Evolutionary conservation across 2,113 vertebrate genomes (phyloP).

Genomic region (Centropus unirufus): DNA sequence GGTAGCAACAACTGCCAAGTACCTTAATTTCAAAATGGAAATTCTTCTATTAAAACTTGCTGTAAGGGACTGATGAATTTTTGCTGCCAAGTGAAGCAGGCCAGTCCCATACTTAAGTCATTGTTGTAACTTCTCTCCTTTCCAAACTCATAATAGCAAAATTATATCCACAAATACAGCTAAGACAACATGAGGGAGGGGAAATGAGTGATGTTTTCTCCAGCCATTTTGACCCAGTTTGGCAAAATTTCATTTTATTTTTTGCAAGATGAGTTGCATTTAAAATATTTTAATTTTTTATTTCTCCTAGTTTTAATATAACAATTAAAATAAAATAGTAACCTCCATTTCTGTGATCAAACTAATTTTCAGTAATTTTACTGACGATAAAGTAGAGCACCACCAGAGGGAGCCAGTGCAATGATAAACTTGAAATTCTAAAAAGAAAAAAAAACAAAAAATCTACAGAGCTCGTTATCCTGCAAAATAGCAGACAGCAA

Average conservation of each 20-base stretch:
- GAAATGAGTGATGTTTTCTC: background rate
- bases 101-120: background rate
- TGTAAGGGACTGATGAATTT: background rate
- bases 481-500: background rate
- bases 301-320: background rate
- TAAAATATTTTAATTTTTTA: background rate
- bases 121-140: background rate
- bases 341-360: background rate
- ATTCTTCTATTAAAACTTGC: background rate
- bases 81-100: background rate
- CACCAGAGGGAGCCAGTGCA: slow-evolving; percentile 58
- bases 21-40: background rate
- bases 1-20: background rate
- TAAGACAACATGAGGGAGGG: background rate
- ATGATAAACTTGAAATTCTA: background rate
- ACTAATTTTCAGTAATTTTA: background rate
- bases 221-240: background rate
- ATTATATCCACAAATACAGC: background rate
- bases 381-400: background rate
- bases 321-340: background rate
- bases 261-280: background rate
- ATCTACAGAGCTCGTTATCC: background rate
- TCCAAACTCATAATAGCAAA: background rate
- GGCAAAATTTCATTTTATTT: background rate
- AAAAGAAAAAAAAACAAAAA: background rate